These are phyloP conservation scores for Electrona antarctica DNA, from an alignment of 2,113 vertebrate genomes.

Conservation along the genomic window DNA sequence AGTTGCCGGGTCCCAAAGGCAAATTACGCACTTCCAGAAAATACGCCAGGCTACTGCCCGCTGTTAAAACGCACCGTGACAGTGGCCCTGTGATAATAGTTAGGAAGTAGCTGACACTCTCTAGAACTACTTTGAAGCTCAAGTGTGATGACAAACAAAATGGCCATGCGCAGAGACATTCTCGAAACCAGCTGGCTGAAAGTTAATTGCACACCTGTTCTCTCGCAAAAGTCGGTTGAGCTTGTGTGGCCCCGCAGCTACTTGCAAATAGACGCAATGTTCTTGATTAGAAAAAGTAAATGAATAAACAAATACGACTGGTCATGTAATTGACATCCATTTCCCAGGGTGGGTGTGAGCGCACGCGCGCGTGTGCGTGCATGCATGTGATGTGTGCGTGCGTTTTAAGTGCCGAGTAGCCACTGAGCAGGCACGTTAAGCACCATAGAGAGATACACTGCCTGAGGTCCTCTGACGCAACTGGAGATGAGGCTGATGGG, in stretches of 20 bases:
- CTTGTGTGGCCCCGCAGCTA: too few species aligned
- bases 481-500: neutral
- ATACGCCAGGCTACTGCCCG: too few species aligned
- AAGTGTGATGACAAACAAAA: neutral
- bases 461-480: conserved; percentile 1
- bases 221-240: neutral
- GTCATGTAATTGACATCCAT: conserved; percentile 12
- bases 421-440: conserved; percentile 1
- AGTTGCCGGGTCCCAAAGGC: too few species aligned
- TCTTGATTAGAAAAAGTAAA: conserved; percentile 6
- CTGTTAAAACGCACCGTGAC: too few species aligned
- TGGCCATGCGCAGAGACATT: conserved; percentile 12
- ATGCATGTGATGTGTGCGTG: too few species aligned
- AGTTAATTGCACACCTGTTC: conserved; percentile 53
- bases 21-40: too few species aligned
- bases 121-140: neutral
- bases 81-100: neutral
- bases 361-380: too few species aligned
- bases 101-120: conserved; percentile 2
- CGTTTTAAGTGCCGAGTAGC: neutral
- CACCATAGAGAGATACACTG: neutral
- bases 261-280: neutral
- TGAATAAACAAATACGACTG: neutral
- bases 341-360: neutral
- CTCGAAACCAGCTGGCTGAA: conserved; percentile 24